These are phyloP conservation scores for Brachionus asplanchnoidis DNA, from an alignment of 1,140 invertebrate species.

Conservation along the genomic window DNA sequence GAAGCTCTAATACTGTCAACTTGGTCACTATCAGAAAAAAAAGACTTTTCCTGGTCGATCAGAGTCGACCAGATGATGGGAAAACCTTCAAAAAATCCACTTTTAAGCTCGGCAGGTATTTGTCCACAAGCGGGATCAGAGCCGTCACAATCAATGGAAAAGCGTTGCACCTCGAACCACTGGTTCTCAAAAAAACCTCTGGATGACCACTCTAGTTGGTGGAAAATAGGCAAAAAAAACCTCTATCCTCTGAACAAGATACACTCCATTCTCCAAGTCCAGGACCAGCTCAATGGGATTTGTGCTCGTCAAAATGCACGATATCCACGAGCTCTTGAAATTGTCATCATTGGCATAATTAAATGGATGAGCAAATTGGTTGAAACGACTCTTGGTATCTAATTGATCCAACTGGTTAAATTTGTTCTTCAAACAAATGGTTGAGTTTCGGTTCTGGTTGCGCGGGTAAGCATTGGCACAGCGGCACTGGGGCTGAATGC, in stretches of 20 bases:
- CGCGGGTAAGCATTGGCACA: conserved; percentile 34
- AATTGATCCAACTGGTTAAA: background rate
- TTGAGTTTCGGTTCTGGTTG: conserved; percentile 8
- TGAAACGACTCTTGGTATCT: background rate
- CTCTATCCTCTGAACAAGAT: conserved; percentile 24
- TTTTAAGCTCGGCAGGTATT: conserved; percentile 9
- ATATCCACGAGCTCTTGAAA: conserved; percentile 21
- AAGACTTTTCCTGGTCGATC: background rate
- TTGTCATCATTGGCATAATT: conserved; percentile 8
- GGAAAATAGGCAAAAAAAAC: conserved; percentile 20
- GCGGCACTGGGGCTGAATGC: conserved; percentile 7
- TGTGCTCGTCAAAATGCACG: background rate
- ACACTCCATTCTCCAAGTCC: conserved; percentile 25
- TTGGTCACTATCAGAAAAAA: background rate
- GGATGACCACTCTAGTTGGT: background rate
- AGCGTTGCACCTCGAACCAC: background rate
- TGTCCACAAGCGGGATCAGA: background rate
- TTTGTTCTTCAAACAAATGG: conserved; percentile 12
- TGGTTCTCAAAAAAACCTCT: background rate
- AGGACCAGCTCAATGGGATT: conserved; percentile 2
- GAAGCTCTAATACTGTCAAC: conserved; percentile 1
- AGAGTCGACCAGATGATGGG: background rate
- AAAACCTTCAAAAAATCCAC: conserved; percentile 2
- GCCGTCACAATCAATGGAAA: background rate
- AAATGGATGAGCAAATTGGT: conserved; percentile 9